phyloP scores from a whole-genome alignment of 1,140 invertebrate species.

The Drosophila nigromelanica region DNA sequence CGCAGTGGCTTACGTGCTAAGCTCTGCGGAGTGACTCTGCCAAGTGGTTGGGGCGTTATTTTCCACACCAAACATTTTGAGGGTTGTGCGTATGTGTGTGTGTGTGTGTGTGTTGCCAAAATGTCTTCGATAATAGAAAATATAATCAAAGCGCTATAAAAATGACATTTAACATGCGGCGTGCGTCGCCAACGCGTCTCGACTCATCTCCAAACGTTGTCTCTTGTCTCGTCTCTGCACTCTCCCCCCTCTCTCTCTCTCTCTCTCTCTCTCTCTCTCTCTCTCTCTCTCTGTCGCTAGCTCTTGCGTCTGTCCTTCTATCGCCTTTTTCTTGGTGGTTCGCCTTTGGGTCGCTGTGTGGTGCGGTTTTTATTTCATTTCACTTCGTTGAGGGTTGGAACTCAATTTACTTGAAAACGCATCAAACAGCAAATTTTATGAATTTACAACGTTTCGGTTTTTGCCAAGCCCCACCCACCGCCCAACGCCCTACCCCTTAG shows the following conservation, averaged over 20 bases:
- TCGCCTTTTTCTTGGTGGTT: constrained; percentile 19
- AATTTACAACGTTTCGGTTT: constrained; percentile 79
- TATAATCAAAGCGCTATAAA: constrained; percentile 82
- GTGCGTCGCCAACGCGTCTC: constrained; percentile 70
- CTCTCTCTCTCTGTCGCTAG: too few relatives aligned
- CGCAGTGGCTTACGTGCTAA: constrained; percentile 61
- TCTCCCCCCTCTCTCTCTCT: not conserved
- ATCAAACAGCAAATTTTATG: constrained; percentile 82
- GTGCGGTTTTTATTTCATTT: constrained; percentile 81
- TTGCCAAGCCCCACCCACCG: constrained; percentile 9
- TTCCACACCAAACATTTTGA: constrained; percentile 39
- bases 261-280: not conserved
- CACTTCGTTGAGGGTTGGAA: constrained; percentile 79
- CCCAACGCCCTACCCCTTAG: not conserved
- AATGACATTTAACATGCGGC: constrained; percentile 82
- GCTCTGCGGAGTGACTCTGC: constrained; percentile 41
- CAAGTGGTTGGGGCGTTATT: constrained; percentile 15
- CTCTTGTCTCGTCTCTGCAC: too few relatives aligned
- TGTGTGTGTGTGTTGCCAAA: constrained; percentile 56
- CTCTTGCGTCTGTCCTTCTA: not conserved
- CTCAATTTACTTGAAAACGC: constrained; percentile 82
- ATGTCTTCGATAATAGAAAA: constrained; percentile 82
- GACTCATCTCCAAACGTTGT: constrained; percentile 12
- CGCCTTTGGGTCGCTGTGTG: constrained; percentile 41
- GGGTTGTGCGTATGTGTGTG: constrained; percentile 28